These are phyloP conservation scores for Drosophila siamana DNA, from an alignment of 2,888 invertebrate genomes.

Conservation along the genomic window DNA sequence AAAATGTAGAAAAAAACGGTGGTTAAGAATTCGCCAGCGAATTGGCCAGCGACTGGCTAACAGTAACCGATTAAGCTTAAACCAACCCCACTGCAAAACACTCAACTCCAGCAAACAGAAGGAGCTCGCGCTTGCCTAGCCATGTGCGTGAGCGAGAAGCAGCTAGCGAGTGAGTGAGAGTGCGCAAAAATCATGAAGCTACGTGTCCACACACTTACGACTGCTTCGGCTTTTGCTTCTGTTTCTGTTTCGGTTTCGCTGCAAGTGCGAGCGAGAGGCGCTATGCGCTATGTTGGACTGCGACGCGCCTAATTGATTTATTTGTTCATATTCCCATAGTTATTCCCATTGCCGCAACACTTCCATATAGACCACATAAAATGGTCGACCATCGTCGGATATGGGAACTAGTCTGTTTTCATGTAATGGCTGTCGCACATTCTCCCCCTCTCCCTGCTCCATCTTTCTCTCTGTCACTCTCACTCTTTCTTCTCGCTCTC, in stretches of 20 bases:
- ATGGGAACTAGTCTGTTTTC: slow-evolving; percentile 42
- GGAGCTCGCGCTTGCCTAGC: slow-evolving; percentile 15
- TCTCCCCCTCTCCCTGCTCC: slow-evolving; percentile 11
- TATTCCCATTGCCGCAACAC: slow-evolving; percentile 25
- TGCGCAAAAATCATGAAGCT: slow-evolving; percentile 26
- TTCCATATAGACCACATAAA: slow-evolving; percentile 23
- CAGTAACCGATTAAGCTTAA: slow-evolving; percentile 72
- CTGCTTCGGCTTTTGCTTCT: slow-evolving; percentile 17
- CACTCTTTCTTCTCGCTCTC: not conserved
- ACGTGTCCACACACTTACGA: slow-evolving; percentile 18
- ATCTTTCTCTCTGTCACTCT: slow-evolving; percentile 8
- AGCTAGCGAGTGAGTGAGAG: slow-evolving; percentile 10
- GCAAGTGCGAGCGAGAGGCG: slow-evolving; percentile 37
- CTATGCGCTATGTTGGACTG: slow-evolving; percentile 24
- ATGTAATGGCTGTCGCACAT: slow-evolving; percentile 54
- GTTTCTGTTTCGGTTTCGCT: not conserved
- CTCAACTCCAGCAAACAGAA: slow-evolving; percentile 23
- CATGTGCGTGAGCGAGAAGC: slow-evolving; percentile 13
- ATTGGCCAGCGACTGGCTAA: slow-evolving; percentile 58
- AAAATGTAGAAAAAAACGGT: slow-evolving; percentile 20
- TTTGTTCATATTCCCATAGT: slow-evolving; percentile 48
- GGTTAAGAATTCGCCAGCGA: slow-evolving; percentile 50
- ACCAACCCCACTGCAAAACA: slow-evolving; percentile 47
- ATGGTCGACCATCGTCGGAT: slow-evolving; percentile 34
- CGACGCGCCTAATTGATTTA: slow-evolving; percentile 75